Percentiles rank a stretch among this genome's conserved stretches.
These are phyloP conservation scores for Oikopleura albicans DNA, from an alignment of 23 tunicate species.

Conservation along the genomic window DNA sequence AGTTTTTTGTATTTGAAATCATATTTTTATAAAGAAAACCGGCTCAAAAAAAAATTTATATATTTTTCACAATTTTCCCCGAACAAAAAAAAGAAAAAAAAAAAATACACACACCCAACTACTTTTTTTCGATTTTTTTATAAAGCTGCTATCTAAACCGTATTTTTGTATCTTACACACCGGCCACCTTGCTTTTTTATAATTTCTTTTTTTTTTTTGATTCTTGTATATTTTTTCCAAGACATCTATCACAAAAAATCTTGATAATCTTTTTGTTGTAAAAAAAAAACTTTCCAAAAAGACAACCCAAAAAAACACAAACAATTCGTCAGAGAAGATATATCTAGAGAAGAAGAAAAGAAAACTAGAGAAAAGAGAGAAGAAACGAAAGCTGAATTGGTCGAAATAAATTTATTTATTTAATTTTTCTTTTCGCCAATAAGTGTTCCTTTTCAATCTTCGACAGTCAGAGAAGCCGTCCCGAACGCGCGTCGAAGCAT, in stretches of 20 bases:
- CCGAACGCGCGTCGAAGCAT: not conserved
- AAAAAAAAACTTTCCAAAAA: not conserved
- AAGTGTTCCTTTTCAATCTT: too few relatives aligned
- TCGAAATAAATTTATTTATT: too few relatives aligned
- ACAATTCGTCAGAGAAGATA: too few relatives aligned
- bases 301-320: not conserved
- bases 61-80: too few relatives aligned
- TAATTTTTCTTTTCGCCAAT: too few relatives aligned
- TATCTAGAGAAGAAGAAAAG: too few relatives aligned
- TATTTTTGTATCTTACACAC: not conserved
- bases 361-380: not conserved
- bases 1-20: not conserved
- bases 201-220: not conserved
- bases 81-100: too few relatives aligned
- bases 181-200: not conserved
- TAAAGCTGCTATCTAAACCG: not conserved
- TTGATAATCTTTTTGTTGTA: not conserved
- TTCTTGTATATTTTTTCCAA: not conserved
- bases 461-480: constrained; percentile 4
- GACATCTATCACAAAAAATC: not conserved
- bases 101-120: too few relatives aligned
- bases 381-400: not conserved
- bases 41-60: not conserved
- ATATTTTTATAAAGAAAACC: not conserved
- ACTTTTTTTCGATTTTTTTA: not conserved